These are phyloP conservation scores for Patella ulyssiponensis DNA, from an alignment of 2,888 invertebrate genomes.

Conservation along the genomic window DNA sequence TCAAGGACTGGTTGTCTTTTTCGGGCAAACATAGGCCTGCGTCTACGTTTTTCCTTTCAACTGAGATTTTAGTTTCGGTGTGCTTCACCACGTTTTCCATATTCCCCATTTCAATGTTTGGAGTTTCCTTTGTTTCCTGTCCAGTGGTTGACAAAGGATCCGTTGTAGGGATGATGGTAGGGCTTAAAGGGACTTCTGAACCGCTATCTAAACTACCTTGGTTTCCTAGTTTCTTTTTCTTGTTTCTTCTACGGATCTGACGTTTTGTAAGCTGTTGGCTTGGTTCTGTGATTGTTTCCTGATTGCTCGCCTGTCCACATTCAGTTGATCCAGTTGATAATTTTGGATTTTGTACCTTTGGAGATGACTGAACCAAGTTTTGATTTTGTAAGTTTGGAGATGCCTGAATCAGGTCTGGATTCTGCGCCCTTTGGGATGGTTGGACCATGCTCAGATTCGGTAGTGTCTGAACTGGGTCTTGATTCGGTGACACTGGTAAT, in stretches of 20 bases:
- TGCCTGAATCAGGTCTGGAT: neutral
- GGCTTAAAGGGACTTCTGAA: neutral
- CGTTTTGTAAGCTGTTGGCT: neutral
- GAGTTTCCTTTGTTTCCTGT: too few relatives aligned
- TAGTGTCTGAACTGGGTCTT: neutral
- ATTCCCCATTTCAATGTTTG: too few relatives aligned
- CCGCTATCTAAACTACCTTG: neutral
- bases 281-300: neutral
- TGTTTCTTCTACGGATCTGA: neutral
- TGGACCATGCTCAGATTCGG: neutral
- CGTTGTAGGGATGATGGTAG: neutral
- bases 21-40: too few relatives aligned
- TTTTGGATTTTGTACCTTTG: neutral
- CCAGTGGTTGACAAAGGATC: too few relatives aligned
- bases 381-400: neutral
- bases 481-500: neutral
- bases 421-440: too few relatives aligned
- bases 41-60: neutral
- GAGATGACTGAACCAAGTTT: neutral
- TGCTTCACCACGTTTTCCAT: too few relatives aligned
- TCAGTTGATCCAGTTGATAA: neutral
- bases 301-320: too few relatives aligned
- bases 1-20: too few relatives aligned
- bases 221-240: neutral
- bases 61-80: too few relatives aligned